A percentile compares a stretch with the other conserved stretches of the same genome.
These are phyloP conservation scores for Oxyscelio sp. DNA, from an alignment of 2,888 invertebrate genomes.

Conservation along the genomic window DNA sequence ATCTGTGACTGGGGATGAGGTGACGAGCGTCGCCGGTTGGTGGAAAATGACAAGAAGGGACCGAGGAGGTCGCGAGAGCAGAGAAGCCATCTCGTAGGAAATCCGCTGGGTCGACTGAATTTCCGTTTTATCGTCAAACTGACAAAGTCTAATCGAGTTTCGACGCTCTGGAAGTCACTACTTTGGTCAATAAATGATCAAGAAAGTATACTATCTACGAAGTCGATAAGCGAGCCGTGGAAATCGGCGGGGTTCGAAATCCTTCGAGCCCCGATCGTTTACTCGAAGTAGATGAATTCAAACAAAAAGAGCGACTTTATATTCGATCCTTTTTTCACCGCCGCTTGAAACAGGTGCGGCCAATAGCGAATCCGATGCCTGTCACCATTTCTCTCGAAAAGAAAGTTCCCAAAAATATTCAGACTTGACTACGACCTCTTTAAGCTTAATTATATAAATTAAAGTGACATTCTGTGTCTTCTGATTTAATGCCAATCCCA, in stretches of 20 bases:
- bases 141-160: constrained; percentile 82
- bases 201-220: constrained; percentile 78
- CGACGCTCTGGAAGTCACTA: constrained; percentile 76
- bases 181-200: constrained; percentile 80
- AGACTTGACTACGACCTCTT: too few relatives aligned
- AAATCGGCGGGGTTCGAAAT: constrained; percentile 73
- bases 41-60: constrained; percentile 66
- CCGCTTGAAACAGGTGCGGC: constrained; percentile 7
- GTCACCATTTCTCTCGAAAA: too few relatives aligned
- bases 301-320: constrained; percentile 57
- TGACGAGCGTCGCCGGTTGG: constrained; percentile 57
- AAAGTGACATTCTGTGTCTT: too few relatives aligned
- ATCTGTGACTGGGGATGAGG: constrained; percentile 69
- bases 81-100: constrained; percentile 77
- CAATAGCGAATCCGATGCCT: too few relatives aligned
- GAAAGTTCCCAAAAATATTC: too few relatives aligned
- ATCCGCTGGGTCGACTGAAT: constrained; percentile 80
- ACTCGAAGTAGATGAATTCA: constrained; percentile 53
- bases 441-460: too few relatives aligned
- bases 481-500: too few relatives aligned
- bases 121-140: constrained; percentile 81
- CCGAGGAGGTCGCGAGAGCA: constrained; percentile 51
- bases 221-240: constrained; percentile 75
- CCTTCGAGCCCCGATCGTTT: constrained; percentile 63
- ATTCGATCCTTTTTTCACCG: constrained; percentile 23